Conservation (phyloP, 2,797 vertebrate genomes). For the Lates japonicus region DNA sequence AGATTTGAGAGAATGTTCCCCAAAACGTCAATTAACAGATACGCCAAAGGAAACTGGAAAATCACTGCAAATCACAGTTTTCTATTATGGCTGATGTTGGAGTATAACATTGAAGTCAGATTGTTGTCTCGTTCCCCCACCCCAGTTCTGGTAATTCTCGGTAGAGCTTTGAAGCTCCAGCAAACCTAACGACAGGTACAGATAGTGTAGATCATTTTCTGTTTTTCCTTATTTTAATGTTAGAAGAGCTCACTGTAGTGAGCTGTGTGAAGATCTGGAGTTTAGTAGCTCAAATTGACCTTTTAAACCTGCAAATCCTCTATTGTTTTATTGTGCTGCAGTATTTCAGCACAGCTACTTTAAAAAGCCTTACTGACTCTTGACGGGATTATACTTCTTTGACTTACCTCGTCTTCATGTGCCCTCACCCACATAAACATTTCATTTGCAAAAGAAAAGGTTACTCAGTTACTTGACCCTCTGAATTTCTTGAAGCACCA, state of each 20-base stretch:
- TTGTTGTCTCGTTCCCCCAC: too few relatives aligned
- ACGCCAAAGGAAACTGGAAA: too few relatives aligned
- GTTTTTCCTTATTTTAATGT: not conserved
- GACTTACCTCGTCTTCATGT: not conserved
- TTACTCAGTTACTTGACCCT: slow-evolving; percentile 54
- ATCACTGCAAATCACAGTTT: too few relatives aligned
- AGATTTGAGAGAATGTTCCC: too few relatives aligned
- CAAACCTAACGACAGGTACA: not conserved
- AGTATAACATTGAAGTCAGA: too few relatives aligned
- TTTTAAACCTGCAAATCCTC: slow-evolving; percentile 1
- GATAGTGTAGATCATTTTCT: not conserved
- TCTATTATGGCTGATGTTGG: too few relatives aligned
- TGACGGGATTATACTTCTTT: not conserved
- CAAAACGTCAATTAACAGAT: too few relatives aligned
- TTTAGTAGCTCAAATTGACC: not conserved
- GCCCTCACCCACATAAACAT: slow-evolving; percentile 33
- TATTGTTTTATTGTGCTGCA: not conserved
- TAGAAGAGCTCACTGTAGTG: not conserved
- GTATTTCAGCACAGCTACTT: not conserved
- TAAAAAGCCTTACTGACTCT: slow-evolving; percentile 4
- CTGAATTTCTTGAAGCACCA: slow-evolving; percentile 52
- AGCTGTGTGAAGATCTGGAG: not conserved
- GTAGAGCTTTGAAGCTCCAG: too few relatives aligned
- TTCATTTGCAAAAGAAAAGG: slow-evolving; percentile 51
- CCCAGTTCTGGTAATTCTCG: too few relatives aligned